Evolutionary conservation across 1,140 invertebrate species (phyloP).

Genomic region (Macrobrachium nipponense): DNA sequence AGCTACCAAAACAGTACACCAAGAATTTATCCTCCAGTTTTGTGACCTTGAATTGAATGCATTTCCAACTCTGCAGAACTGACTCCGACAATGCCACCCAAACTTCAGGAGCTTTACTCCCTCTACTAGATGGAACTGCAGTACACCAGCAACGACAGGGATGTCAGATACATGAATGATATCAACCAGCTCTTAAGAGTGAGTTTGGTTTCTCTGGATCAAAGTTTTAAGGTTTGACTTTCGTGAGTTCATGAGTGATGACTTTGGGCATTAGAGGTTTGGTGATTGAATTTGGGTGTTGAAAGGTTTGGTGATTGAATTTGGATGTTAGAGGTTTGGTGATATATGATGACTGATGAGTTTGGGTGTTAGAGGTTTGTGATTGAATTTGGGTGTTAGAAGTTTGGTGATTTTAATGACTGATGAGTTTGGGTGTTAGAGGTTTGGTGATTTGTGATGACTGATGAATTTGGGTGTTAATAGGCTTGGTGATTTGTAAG

Average conservation of each 20-base stretch:
- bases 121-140: constrained; percentile 80
- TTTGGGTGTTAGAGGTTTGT: too few species aligned
- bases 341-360: too few species aligned
- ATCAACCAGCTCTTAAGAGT: constrained; percentile 62
- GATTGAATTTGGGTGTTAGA: too few species aligned
- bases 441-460: too few species aligned
- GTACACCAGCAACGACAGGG: constrained; percentile 51
- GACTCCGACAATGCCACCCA: constrained; percentile 74
- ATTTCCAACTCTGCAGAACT: constrained; percentile 43
- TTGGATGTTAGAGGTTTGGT: too few species aligned
- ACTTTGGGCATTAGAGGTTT: too few species aligned
- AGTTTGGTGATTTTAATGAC: too few species aligned
- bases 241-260: too few species aligned
- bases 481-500: neutral
- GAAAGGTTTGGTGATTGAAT: too few species aligned
- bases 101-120: constrained; percentile 85
- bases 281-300: too few species aligned
- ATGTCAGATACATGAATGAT: constrained; percentile 54
- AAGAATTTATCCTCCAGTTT: neutral
- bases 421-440: too few species aligned
- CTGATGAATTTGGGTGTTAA: neutral
- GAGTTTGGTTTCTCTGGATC: neutral
- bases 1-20: neutral
- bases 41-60: neutral
- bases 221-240: too few species aligned